phyloP scores from a whole-genome alignment of 2,797 vertebrate genomes.

The Naso thynnoides region DNA sequence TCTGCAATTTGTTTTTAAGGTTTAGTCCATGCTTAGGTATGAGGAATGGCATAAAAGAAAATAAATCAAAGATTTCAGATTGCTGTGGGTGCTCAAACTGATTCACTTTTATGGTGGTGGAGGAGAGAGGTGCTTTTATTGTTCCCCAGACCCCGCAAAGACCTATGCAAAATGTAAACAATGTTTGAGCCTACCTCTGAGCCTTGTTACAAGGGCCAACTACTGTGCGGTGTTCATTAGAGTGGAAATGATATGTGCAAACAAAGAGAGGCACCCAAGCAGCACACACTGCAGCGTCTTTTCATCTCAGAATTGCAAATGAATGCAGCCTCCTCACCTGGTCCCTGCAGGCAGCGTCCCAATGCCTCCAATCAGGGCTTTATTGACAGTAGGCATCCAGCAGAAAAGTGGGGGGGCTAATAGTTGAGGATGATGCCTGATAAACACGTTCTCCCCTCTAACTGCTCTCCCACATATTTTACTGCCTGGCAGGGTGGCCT shows the following conservation, averaged over 20 bases:
- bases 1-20: constrained; percentile 59
- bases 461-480: constrained; percentile 54
- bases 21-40: constrained; percentile 49
- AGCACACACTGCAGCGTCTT: constrained; percentile 72
- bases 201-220: constrained; percentile 73
- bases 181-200: constrained; percentile 75
- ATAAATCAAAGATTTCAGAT: constrained; percentile 60
- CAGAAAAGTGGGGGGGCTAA: constrained; percentile 64
- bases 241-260: constrained; percentile 86
- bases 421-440: constrained; percentile 71
- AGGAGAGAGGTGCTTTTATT: constrained; percentile 41
- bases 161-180: constrained; percentile 80
- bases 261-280: constrained; percentile 80
- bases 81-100: constrained; percentile 39
- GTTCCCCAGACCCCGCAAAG: constrained; percentile 55
- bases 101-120: constrained; percentile 47
- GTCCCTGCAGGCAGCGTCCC: constrained; percentile 79
- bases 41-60: constrained; percentile 44
- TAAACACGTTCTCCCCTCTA: constrained; percentile 62
- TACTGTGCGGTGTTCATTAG: constrained; percentile 80
- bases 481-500: constrained; percentile 59
- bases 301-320: constrained; percentile 85
- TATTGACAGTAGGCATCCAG: constrained; percentile 77
- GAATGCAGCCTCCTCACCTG: constrained; percentile 81
- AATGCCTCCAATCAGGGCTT: constrained; percentile 78